These are phyloP conservation scores for Drosophila pallidifrons DNA, from an alignment of 1,140 invertebrate species.

Conservation along the genomic window DNA sequence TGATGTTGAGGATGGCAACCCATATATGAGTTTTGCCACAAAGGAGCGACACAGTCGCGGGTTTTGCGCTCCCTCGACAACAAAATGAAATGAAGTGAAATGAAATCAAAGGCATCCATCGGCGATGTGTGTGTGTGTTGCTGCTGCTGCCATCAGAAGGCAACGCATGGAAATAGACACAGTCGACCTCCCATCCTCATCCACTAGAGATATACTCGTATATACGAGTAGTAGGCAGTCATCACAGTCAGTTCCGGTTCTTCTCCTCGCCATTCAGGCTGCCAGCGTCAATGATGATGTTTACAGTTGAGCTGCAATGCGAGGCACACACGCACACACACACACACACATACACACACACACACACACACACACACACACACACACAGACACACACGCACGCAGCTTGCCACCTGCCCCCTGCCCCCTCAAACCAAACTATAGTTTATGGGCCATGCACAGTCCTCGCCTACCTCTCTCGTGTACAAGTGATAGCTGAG, in stretches of 20 bases:
- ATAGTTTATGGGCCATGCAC: conserved; percentile 35
- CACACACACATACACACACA: conserved; percentile 19
- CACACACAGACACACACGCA: conserved; percentile 16
- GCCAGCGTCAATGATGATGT: conserved; percentile 66
- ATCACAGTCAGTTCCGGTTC: conserved; percentile 32
- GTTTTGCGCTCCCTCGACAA: conserved; percentile 46
- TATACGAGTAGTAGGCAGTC: conserved; percentile 16
- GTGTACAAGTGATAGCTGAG: conserved; percentile 13
- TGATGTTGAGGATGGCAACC: conserved; percentile 26
- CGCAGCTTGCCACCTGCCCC: conserved; percentile 20
- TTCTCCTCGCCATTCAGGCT: background rate
- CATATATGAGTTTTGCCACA: conserved; percentile 41
- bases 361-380: background rate
- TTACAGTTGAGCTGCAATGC: conserved; percentile 75
- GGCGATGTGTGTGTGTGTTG: conserved; percentile 16
- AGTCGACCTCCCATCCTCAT: conserved; percentile 14
- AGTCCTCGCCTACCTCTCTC: background rate
- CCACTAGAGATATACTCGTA: background rate
- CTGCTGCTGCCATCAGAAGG: conserved; percentile 40
- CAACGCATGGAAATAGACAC: conserved; percentile 64
- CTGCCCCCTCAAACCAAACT: conserved; percentile 23
- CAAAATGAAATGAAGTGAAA: conserved; percentile 82
- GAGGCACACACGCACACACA: background rate
- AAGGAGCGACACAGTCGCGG: conserved; percentile 51
- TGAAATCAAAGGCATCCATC: conserved; percentile 79